Percentiles rank a stretch among this genome's conserved stretches.
phyloP scores from a whole-genome alignment of 2,797 vertebrate species.

The Hydrocynus forskahlii region DNA sequence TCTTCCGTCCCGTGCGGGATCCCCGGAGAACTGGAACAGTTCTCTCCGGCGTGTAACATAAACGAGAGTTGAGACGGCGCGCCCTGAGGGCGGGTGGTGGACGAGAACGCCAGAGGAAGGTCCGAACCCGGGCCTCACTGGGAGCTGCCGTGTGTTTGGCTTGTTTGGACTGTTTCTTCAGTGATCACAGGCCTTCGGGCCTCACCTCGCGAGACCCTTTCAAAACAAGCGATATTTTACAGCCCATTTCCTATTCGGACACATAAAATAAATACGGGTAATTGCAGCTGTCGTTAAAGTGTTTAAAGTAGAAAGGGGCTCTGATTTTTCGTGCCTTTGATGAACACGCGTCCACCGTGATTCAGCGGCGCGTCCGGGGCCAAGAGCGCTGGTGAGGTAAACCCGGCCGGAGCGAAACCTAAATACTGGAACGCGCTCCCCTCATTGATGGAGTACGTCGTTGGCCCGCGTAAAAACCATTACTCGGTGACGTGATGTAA shows the following conservation, averaged over 20 bases:
- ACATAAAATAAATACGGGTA: slow-evolving; percentile 74
- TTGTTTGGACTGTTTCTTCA: slow-evolving; percentile 41
- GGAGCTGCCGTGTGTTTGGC: slow-evolving; percentile 56
- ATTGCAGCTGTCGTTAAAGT: slow-evolving; percentile 64
- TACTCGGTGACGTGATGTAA: slow-evolving; percentile 5
- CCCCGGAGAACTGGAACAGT: too few relatives aligned
- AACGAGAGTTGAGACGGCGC: too few relatives aligned
- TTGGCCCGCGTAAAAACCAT: slow-evolving; percentile 9
- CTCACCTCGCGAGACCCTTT: slow-evolving; percentile 61
- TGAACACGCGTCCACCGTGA: too few relatives aligned
- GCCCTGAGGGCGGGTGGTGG: too few relatives aligned
- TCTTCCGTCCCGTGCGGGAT: too few relatives aligned
- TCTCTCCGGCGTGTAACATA: too few relatives aligned
- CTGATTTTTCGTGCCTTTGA: slow-evolving; percentile 19
- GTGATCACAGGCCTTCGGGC: slow-evolving; percentile 43
- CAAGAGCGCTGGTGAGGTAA: not conserved
- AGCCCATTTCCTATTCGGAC: slow-evolving; percentile 67
- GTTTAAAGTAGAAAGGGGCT: slow-evolving; percentile 54
- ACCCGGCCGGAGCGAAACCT: not conserved
- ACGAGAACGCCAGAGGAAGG: too few relatives aligned
- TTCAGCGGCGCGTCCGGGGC: not conserved
- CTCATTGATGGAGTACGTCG: not conserved
- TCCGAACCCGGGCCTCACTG: slow-evolving; percentile 53
- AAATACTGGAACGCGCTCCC: not conserved
- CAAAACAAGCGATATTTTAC: slow-evolving; percentile 74